phyloP scores from a whole-genome alignment of 2,113 vertebrate species.

The Rhinolophus sinicus region DNA sequence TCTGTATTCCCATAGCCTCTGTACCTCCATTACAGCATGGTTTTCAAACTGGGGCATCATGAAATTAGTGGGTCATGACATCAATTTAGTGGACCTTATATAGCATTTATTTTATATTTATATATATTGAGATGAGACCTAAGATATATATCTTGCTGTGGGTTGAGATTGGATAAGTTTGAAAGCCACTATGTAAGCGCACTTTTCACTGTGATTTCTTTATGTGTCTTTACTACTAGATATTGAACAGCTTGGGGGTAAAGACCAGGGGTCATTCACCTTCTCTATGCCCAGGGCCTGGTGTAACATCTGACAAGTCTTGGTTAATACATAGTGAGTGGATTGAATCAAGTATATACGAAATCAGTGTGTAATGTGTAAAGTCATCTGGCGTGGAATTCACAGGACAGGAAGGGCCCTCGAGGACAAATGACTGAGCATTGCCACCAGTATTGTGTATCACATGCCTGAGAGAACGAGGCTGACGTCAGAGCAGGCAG shows the following conservation, averaged over 20 bases:
- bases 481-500: neutral
- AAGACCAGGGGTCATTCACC: neutral
- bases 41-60: neutral
- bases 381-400: neutral
- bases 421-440: neutral
- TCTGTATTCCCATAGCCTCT: neutral
- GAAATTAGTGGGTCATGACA: neutral
- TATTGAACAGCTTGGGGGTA: neutral
- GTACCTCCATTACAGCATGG: neutral
- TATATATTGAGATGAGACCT: neutral
- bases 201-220: neutral
- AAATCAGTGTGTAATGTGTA: neutral
- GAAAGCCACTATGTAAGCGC: neutral
- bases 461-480: neutral
- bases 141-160: neutral
- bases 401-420: neutral
- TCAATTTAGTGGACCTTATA: neutral
- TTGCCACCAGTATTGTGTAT: neutral
- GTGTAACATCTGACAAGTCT: neutral
- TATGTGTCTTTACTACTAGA: neutral
- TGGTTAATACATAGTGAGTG: neutral
- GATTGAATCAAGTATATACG: neutral
- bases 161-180: neutral
- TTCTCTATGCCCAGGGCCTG: neutral
- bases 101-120: neutral